Conservation (phyloP, 2,888 invertebrate genomes). For the Lasioglossum figueresi region DNA sequence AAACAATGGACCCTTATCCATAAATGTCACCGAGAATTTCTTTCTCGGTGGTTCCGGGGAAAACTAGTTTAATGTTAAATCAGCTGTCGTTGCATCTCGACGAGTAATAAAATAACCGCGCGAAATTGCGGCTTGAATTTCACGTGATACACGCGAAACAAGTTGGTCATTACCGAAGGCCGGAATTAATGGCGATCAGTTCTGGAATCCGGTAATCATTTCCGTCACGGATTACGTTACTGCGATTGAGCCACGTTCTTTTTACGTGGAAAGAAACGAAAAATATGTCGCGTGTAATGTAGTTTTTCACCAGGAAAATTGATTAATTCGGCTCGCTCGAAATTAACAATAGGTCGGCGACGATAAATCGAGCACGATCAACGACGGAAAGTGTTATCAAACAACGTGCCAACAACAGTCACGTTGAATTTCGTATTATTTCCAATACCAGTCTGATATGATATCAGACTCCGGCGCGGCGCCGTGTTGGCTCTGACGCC, state of each 20-base stretch:
- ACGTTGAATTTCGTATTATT: slow-evolving; percentile 31
- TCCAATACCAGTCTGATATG: slow-evolving; percentile 44
- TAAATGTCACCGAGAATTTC: background rate
- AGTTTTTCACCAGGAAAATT: too few species aligned
- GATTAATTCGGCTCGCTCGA: background rate
- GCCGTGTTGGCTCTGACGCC: slow-evolving; percentile 40
- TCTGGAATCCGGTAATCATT: background rate
- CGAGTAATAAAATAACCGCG: background rate
- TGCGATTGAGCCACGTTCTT: background rate
- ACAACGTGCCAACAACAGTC: background rate
- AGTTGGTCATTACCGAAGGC: background rate
- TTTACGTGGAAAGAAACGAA: background rate
- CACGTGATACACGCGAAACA: background rate
- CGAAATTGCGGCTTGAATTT: background rate
- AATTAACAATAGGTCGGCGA: background rate
- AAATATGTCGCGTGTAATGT: background rate
- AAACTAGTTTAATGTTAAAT: background rate
- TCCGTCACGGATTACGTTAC: slow-evolving; percentile 20
- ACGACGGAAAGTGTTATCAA: background rate
- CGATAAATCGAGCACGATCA: background rate
- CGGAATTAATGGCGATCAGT: slow-evolving; percentile 15
- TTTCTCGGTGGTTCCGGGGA: background rate
- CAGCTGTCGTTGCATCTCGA: background rate
- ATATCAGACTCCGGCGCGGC: slow-evolving; percentile 69
- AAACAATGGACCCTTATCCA: slow-evolving; percentile 4